phyloP scores from a whole-genome alignment of 1,140 invertebrate species.

The Apis cerana region DNA sequence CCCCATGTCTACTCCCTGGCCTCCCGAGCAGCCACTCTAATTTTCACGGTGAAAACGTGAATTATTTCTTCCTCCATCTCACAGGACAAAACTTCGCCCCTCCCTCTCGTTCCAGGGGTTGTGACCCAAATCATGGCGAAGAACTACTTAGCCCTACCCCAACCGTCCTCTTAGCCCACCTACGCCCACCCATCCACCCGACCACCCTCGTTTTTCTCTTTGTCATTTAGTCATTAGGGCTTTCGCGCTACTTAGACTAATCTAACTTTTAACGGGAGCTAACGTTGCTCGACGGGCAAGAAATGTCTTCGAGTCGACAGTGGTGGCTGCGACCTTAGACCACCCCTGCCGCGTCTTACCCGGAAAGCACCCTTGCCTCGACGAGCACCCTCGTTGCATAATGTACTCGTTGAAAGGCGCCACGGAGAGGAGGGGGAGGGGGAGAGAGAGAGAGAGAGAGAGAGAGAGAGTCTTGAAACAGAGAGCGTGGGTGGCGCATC shows the following conservation, averaged over 20 bases:
- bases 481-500: slow-evolving; percentile 44
- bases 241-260: slow-evolving; percentile 56
- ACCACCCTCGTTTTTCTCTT: slow-evolving; percentile 21
- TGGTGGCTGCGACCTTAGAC: slow-evolving; percentile 39
- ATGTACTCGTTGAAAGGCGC: slow-evolving; percentile 58
- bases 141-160: slow-evolving; percentile 18
- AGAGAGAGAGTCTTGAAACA: slow-evolving; percentile 32
- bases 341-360: slow-evolving; percentile 40
- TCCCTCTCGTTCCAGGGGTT: neutral
- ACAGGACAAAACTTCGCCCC: neutral
- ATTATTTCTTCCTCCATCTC: neutral
- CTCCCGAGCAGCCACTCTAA: too few relatives aligned
- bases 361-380: slow-evolving; percentile 54
- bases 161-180: neutral
- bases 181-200: too few relatives aligned
- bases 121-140: slow-evolving; percentile 38
- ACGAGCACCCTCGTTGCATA: slow-evolving; percentile 66
- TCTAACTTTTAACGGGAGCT: slow-evolving; percentile 61
- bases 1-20: neutral
- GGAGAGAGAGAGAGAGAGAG: slow-evolving; percentile 34
- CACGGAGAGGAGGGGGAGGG: neutral
- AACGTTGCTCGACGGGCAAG: slow-evolving; percentile 50
- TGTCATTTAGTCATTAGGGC: slow-evolving; percentile 58
- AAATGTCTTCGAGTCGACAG: slow-evolving; percentile 55
- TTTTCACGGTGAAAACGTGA: neutral